A percentile compares a stretch with the other conserved stretches of the same genome.
Conservation (phyloP, 2,888 invertebrate species). For the Drosophila borealis region DNA sequence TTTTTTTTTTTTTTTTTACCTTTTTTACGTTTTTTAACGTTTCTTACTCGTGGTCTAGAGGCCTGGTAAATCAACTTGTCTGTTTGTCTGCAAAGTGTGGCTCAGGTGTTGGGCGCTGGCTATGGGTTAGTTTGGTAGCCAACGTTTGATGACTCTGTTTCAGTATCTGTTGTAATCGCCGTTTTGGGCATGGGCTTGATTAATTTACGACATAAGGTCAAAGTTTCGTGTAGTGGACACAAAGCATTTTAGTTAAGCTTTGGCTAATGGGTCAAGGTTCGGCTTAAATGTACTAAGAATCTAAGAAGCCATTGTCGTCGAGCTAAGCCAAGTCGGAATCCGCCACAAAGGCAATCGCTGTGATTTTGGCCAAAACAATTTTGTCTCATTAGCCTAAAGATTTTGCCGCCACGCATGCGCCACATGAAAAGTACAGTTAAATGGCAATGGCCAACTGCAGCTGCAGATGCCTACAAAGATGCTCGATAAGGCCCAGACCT, state of each 20-base stretch:
- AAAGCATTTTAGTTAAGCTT: conserved; percentile 55
- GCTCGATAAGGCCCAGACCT: conserved; percentile 37
- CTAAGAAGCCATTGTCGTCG: conserved; percentile 25
- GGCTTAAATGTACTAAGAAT: conserved; percentile 37
- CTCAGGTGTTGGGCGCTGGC: conserved; percentile 58
- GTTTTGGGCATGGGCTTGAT: conserved; percentile 58
- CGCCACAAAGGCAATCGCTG: conserved; percentile 27
- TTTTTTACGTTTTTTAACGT: conserved; percentile 19
- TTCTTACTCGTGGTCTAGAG: conserved; percentile 21
- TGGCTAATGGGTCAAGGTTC: conserved; percentile 73
- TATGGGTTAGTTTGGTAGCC: conserved; percentile 41
- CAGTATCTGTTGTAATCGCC: conserved; percentile 52
- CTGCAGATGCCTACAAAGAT: conserved; percentile 37
- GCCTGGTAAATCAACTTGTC: conserved; percentile 77
- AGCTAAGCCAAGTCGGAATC: conserved; percentile 21
- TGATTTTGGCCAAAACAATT: conserved; percentile 42
- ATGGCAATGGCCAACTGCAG: conserved; percentile 40
- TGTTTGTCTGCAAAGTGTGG: conserved; percentile 58
- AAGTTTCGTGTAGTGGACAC: conserved; percentile 38
- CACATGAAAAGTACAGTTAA: conserved; percentile 66
- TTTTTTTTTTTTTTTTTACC: neutral
- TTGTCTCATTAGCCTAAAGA: conserved; percentile 52
- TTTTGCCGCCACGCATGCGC: conserved; percentile 54
- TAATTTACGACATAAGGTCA: conserved; percentile 73
- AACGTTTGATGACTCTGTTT: conserved; percentile 74